These are phyloP conservation scores for Spilarctia lutea DNA, from an alignment of 2,888 invertebrate species.

Conservation along the genomic window DNA sequence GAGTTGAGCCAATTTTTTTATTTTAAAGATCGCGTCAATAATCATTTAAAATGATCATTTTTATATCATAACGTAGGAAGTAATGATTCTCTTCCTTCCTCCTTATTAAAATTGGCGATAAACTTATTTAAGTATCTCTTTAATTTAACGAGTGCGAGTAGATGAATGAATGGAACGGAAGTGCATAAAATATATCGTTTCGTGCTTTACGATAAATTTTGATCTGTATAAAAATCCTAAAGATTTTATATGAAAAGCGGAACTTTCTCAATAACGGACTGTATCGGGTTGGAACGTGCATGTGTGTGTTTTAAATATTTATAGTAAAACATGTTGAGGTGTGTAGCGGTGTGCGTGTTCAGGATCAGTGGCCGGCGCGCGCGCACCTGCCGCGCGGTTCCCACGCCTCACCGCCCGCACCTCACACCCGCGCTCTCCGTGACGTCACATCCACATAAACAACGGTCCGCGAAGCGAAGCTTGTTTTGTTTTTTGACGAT, in stretches of 20 bases:
- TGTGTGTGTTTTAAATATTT: slow-evolving; percentile 56
- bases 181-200: slow-evolving; percentile 21
- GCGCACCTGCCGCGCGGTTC: slow-evolving; percentile 85
- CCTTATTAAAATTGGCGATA: slow-evolving; percentile 38
- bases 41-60: slow-evolving; percentile 31
- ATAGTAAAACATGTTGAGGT: slow-evolving; percentile 53
- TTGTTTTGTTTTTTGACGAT: slow-evolving; percentile 66
- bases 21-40: slow-evolving; percentile 23
- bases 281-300: slow-evolving; percentile 51
- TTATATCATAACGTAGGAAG: slow-evolving; percentile 36
- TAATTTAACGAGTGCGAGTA: slow-evolving; percentile 29
- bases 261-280: slow-evolving; percentile 77
- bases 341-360: slow-evolving; percentile 72
- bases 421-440: slow-evolving; percentile 58
- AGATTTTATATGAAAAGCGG: slow-evolving; percentile 71
- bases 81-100: slow-evolving; percentile 51
- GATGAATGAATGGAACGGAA: slow-evolving; percentile 29
- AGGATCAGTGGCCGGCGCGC: slow-evolving; percentile 85
- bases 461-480: slow-evolving; percentile 70
- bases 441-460: slow-evolving; percentile 80
- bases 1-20: slow-evolving; percentile 18
- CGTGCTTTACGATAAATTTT: slow-evolving; percentile 21
- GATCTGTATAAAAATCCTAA: slow-evolving; percentile 23
- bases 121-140: slow-evolving; percentile 38
- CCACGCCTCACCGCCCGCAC: slow-evolving; percentile 77